These are phyloP conservation scores for Lissocephala sabroskyi DNA, from an alignment of 2,888 invertebrate genomes.

Conservation along the genomic window DNA sequence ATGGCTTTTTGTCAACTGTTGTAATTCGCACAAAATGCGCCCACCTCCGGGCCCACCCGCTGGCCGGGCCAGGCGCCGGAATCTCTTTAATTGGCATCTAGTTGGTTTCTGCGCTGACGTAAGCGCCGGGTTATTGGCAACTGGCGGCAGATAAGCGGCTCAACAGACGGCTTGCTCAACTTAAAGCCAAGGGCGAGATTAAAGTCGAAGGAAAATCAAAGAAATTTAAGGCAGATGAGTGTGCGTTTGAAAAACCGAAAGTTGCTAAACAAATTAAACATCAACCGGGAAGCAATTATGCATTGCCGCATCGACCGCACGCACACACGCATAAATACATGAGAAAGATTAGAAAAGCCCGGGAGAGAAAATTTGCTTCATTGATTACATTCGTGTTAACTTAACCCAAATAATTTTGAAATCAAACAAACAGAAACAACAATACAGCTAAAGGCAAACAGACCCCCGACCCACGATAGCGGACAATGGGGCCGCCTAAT, in stretches of 20 bases:
- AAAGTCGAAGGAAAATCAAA: too few species aligned
- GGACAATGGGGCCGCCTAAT: neutral
- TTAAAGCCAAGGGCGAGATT: too few species aligned
- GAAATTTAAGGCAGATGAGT: too few species aligned
- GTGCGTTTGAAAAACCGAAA: neutral
- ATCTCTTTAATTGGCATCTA: neutral
- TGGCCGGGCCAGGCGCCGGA: neutral
- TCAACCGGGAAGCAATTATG: slow-evolving; percentile 31
- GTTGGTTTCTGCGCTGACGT: neutral
- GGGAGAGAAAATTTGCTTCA: too few species aligned
- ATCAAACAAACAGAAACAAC: slow-evolving; percentile 60
- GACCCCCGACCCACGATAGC: neutral
- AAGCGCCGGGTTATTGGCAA: neutral
- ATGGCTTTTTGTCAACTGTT: slow-evolving; percentile 7
- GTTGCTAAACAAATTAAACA: slow-evolving; percentile 15
- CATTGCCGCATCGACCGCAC: too few species aligned
- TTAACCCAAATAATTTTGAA: slow-evolving; percentile 64
- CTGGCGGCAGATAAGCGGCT: too few species aligned
- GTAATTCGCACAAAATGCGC: neutral
- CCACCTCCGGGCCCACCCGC: neutral
- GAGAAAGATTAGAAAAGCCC: too few species aligned
- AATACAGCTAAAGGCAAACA: slow-evolving; percentile 37
- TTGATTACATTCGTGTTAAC: slow-evolving; percentile 49
- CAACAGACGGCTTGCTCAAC: too few species aligned
- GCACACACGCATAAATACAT: too few species aligned